Conservation (phyloP, 2,888 invertebrate species). For the Spodoptera exigua region DNA sequence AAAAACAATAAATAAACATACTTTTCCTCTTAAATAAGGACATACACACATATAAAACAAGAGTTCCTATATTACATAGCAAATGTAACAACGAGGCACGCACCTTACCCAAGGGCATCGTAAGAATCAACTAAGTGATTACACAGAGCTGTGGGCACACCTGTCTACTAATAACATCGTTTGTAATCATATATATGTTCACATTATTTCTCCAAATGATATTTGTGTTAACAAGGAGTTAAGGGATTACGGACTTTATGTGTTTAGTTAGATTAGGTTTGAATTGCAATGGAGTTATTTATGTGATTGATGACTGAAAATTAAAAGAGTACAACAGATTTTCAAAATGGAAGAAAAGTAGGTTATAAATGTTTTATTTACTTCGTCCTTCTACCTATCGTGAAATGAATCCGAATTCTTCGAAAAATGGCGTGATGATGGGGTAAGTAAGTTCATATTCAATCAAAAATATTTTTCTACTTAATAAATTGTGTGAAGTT, state of each 20-base stretch:
- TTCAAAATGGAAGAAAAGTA: no score
- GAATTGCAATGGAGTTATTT: not conserved
- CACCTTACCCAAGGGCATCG: constrained; percentile 36
- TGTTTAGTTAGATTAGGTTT: constrained; percentile 16
- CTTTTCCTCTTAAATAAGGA: constrained; percentile 3
- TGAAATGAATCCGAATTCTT: no score
- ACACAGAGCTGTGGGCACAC: constrained; percentile 34
- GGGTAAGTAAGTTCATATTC: no score
- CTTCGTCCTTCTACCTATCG: no score
- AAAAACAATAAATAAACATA: no score
- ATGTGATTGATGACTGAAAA: no score
- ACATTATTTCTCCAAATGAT: constrained; percentile 6
- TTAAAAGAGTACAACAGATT: no score
- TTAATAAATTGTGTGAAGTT: no score
- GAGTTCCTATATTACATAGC: not conserved
- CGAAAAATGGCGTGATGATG: no score
- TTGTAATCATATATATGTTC: constrained; percentile 16
- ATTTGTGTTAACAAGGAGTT: not conserved
- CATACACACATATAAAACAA: not conserved
- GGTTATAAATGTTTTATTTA: no score
- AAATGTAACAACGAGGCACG: constrained; percentile 3
- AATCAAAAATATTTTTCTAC: no score
- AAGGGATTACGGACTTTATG: not conserved
- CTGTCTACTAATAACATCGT: constrained; percentile 36
- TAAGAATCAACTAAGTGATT: constrained; percentile 40